These are phyloP conservation scores for Troides helena DNA, from an alignment of 2,888 invertebrate genomes.

Conservation along the genomic window DNA sequence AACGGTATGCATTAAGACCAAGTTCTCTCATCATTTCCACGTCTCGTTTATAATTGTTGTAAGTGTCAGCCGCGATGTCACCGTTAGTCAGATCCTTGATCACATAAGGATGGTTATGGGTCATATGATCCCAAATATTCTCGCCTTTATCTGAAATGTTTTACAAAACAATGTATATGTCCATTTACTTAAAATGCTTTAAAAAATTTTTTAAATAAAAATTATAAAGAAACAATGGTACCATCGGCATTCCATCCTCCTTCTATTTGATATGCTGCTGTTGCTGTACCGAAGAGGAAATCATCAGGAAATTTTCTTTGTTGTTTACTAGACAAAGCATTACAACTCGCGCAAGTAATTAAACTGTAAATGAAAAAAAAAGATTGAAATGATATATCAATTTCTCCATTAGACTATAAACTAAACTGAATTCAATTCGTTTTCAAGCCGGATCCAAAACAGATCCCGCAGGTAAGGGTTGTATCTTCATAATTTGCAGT, in stretches of 20 bases:
- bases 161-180: neutral
- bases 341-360: neutral
- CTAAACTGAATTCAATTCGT: too few relatives aligned
- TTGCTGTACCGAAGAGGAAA: slow-evolving; percentile 57
- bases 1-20: slow-evolving; percentile 71
- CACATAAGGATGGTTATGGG: slow-evolving; percentile 47
- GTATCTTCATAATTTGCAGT: too few relatives aligned
- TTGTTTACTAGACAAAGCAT: slow-evolving; percentile 28
- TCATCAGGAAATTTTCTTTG: slow-evolving; percentile 52
- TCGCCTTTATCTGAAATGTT: slow-evolving; percentile 50
- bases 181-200: neutral
- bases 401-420: too few relatives aligned
- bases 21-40: slow-evolving; percentile 68
- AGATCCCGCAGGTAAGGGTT: too few relatives aligned
- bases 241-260: slow-evolving; percentile 60
- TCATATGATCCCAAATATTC: slow-evolving; percentile 57
- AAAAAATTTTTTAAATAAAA: neutral
- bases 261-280: slow-evolving; percentile 60
- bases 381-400: too few relatives aligned
- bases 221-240: slow-evolving; percentile 31
- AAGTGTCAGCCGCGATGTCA: slow-evolving; percentile 80
- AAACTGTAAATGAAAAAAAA: slow-evolving; percentile 5
- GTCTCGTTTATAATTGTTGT: slow-evolving; percentile 81
- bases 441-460: too few relatives aligned
- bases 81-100: slow-evolving; percentile 64